phyloP scores from a whole-genome alignment of 2,888 invertebrate genomes.

The Lasioglossum pauxillum region DNA sequence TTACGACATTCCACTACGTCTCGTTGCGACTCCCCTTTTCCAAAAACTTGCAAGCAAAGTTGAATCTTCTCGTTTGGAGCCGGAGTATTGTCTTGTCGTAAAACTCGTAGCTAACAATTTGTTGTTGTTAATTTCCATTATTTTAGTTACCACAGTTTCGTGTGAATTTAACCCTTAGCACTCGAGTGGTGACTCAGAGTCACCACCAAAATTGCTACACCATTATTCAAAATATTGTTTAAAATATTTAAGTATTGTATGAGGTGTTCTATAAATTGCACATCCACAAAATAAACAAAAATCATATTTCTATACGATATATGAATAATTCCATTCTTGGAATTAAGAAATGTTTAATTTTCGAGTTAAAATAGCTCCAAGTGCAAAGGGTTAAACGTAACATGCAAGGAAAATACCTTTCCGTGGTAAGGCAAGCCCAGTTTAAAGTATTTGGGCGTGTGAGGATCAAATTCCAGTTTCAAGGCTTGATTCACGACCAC shows the following conservation, averaged over 20 bases:
- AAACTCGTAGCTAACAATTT: slow-evolving; percentile 79
- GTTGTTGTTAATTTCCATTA: no score
- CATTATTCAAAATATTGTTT: no score
- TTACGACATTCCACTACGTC: slow-evolving; percentile 82
- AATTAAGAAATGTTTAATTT: no score
- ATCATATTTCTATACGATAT: no score
- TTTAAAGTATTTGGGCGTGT: slow-evolving; percentile 87
- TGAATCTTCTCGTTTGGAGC: slow-evolving; percentile 82
- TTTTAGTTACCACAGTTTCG: background rate
- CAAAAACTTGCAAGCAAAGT: slow-evolving; percentile 80
- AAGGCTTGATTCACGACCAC: slow-evolving; percentile 86
- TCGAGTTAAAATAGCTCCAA: no score
- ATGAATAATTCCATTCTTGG: no score
- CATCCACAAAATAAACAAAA: no score
- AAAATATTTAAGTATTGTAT: no score
- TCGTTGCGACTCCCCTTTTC: slow-evolving; percentile 80
- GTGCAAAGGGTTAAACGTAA: background rate
- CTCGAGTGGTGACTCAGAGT: no score
- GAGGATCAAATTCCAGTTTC: slow-evolving; percentile 87
- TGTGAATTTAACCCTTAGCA: background rate
- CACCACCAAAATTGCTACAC: no score
- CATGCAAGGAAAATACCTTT: slow-evolving; percentile 84
- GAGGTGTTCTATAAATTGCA: no score
- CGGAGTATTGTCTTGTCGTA: slow-evolving; percentile 80
- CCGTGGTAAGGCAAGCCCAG: slow-evolving; percentile 90